Percentiles rank a stretch among this genome's conserved stretches.
These are phyloP conservation scores for Eospalax fontanierii DNA, from an alignment of 2,797 vertebrate species.

Conservation along the genomic window DNA sequence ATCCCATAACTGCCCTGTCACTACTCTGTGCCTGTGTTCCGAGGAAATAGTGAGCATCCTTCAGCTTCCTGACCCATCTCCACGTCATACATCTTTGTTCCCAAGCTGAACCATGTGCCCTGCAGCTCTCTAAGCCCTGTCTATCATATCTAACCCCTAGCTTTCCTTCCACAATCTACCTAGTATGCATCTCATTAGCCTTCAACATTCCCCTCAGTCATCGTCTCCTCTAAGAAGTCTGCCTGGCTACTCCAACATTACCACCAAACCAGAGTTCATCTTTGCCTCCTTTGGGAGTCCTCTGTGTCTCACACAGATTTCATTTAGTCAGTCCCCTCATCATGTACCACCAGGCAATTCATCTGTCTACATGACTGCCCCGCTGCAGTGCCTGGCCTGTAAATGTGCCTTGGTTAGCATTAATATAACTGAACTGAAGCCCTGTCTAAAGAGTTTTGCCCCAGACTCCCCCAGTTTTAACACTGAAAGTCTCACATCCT, in stretches of 20 bases:
- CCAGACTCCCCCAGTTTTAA: neutral
- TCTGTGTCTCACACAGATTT: neutral
- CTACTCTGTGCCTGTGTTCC: neutral
- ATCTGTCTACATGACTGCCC: neutral
- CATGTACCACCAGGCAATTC: neutral
- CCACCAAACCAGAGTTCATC: neutral
- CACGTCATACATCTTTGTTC: neutral
- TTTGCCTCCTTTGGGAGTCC: neutral
- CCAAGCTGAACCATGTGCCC: neutral
- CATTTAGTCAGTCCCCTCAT: neutral
- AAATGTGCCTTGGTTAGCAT: neutral
- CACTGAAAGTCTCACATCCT: neutral
- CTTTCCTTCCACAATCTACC: neutral
- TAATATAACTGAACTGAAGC: neutral
- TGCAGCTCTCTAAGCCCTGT: neutral
- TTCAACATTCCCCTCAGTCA: conserved; percentile 9
- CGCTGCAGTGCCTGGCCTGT: neutral
- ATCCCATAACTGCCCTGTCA: neutral
- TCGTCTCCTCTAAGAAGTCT: conserved; percentile 35
- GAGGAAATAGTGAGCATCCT: neutral
- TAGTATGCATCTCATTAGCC: neutral
- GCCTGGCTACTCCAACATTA: neutral
- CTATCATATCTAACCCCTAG: neutral
- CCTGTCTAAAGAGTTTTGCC: neutral
- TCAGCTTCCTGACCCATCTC: neutral